A percentile compares a stretch with the other conserved stretches of the same genome.
These are phyloP conservation scores for Drosophila mimetica DNA, from an alignment of 2,888 invertebrate genomes.

Conservation along the genomic window DNA sequence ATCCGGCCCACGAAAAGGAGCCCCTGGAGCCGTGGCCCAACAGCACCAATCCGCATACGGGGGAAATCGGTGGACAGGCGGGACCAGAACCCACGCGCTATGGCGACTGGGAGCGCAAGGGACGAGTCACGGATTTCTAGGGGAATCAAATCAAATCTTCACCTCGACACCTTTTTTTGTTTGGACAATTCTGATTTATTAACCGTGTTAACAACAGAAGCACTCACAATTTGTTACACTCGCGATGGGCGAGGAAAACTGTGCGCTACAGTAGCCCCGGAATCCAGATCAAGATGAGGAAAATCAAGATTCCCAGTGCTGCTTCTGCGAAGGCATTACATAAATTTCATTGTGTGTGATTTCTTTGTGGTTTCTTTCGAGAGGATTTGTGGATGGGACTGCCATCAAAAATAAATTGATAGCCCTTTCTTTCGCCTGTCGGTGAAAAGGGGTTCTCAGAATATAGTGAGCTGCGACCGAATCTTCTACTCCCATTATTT, in stretches of 20 bases:
- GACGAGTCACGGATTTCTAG: conserved; percentile 97
- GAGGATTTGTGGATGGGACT: conserved; percentile 66
- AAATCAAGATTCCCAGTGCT: conserved; percentile 23
- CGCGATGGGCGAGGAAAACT: conserved; percentile 12
- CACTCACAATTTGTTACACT: conserved; percentile 59
- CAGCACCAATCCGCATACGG: conserved; percentile 94
- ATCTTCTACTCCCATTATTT: conserved; percentile 63
- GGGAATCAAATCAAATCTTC: conserved; percentile 12
- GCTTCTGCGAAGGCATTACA: conserved; percentile 74
- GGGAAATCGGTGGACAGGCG: conserved; percentile 96
- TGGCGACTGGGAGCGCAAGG: conserved; percentile 99
- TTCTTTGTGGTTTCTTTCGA: conserved; percentile 49
- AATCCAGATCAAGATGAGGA: conserved; percentile 43
- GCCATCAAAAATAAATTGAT: conserved; percentile 49
- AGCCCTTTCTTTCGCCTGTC: conserved; percentile 37
- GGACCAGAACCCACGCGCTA: conserved; percentile 99
- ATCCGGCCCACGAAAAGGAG: conserved; percentile 91
- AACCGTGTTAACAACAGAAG: conserved; percentile 62
- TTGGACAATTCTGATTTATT: conserved; percentile 64
- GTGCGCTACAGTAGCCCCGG: conserved; percentile 58
- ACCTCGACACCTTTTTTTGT: conserved; percentile 20
- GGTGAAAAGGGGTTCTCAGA: conserved; percentile 66
- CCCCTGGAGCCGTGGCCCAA: conserved; percentile 93
- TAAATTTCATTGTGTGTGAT: conserved; percentile 72
- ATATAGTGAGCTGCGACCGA: conserved; percentile 45